Percentiles rank a stretch among this genome's conserved stretches.
Evolutionary conservation across 2,113 vertebrate genomes (phyloP).

Genomic region (Ariopsis seemanni): DNA sequence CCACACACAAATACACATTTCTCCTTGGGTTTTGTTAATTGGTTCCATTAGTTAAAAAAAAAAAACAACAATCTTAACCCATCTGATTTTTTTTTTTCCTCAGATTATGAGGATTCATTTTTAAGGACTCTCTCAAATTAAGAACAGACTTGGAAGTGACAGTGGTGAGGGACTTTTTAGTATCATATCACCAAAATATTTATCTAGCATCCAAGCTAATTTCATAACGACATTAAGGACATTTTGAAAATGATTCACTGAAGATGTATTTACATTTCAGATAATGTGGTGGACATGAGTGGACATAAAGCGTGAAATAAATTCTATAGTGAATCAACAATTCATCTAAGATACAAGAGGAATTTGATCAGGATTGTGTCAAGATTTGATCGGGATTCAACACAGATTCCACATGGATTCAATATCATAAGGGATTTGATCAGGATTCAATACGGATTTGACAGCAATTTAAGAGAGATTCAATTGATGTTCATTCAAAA

Average conservation of each 20-base stretch:
- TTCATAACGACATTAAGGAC: background rate
- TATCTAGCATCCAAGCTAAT: background rate
- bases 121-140: background rate
- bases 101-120: background rate
- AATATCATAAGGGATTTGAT: background rate
- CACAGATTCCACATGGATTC: background rate
- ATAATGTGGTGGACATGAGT: background rate
- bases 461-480: background rate
- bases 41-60: background rate
- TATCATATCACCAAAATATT: background rate
- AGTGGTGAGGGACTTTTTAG: background rate
- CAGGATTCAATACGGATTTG: no score
- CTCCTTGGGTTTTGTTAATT: background rate
- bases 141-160: background rate
- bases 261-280: background rate
- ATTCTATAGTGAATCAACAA: background rate
- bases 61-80: background rate
- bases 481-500: background rate
- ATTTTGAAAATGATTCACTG: background rate
- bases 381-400: background rate
- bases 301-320: background rate
- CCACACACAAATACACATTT: background rate
- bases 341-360: background rate
- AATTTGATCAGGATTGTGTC: background rate
- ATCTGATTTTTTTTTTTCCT: background rate